phyloP scores from a whole-genome alignment of 2,888 invertebrate species.

The Spatulosminthurus flaviceps region DNA sequence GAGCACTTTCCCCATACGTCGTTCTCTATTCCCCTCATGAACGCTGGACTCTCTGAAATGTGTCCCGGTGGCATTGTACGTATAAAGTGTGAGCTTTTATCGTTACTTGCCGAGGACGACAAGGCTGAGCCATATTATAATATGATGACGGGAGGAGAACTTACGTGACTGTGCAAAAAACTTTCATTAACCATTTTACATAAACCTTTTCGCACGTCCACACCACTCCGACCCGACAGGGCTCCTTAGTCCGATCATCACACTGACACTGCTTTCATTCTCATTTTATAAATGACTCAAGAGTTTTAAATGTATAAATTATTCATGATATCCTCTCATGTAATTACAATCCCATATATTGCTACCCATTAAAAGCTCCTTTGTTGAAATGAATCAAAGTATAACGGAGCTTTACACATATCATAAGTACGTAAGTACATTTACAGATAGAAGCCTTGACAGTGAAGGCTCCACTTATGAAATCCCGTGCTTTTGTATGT shows the following conservation, averaged over 20 bases:
- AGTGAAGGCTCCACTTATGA: too few species aligned
- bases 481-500: too few species aligned
- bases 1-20: not conserved
- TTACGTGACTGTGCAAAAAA: conserved; percentile 7
- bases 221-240: not conserved
- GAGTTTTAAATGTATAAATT: conserved; percentile 40
- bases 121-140: not conserved
- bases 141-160: not conserved
- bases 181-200: conserved; percentile 8
- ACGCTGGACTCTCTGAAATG: not conserved
- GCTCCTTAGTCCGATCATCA: not conserved
- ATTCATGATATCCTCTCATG: conserved; percentile 29
- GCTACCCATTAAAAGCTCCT: not conserved
- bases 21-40: conserved; percentile 1
- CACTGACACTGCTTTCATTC: not conserved
- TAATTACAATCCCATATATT: not conserved
- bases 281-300: conserved; percentile 23
- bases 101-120: not conserved
- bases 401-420: too few species aligned
- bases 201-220: conserved; percentile 18
- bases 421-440: too few species aligned
- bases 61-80: not conserved
- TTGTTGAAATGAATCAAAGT: too few species aligned
- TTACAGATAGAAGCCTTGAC: too few species aligned
- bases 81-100: conserved; percentile 14